phyloP scores from a whole-genome alignment of 2,797 vertebrate species.

The Arrhamphus sclerolepis region DNA sequence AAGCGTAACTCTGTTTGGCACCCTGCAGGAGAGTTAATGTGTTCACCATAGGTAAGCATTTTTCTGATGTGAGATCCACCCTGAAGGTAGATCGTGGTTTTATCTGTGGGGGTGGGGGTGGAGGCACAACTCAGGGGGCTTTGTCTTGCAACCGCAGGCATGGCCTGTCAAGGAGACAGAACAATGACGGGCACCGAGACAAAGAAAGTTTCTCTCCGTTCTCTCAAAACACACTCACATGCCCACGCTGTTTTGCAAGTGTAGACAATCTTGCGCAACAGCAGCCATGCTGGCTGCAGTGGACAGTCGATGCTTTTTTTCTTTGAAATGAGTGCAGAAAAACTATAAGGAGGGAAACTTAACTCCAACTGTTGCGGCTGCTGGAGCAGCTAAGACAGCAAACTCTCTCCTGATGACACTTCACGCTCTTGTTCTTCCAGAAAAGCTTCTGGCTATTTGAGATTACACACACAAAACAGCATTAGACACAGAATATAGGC shows the following conservation, averaged over 20 bases:
- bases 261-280: constrained; percentile 53
- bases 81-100: constrained; percentile 46
- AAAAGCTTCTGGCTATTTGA: constrained; percentile 45
- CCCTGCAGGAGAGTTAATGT: constrained; percentile 62
- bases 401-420: constrained; percentile 20
- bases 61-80: constrained; percentile 53
- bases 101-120: constrained; percentile 35
- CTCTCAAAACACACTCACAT: constrained; percentile 59
- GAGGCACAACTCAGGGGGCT: constrained; percentile 56
- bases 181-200: constrained; percentile 77
- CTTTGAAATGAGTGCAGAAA: constrained; percentile 58
- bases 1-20: constrained; percentile 37
- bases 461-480: constrained; percentile 46
- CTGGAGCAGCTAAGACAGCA: constrained; percentile 35
- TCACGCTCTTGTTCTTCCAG: constrained; percentile 33
- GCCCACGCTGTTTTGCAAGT: constrained; percentile 57
- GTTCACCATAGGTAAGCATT: constrained; percentile 66
- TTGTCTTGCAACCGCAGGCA: constrained; percentile 69
- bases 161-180: constrained; percentile 69
- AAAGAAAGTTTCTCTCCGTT: constrained; percentile 66
- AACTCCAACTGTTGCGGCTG: constrained; percentile 49
- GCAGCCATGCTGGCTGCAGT: constrained; percentile 34
- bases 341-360: constrained; percentile 51
- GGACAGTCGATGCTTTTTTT: constrained; percentile 50
- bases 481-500: constrained; percentile 47